phyloP scores from a whole-genome alignment of 2,113 vertebrate species.

The Actenoides lindsayi region DNA sequence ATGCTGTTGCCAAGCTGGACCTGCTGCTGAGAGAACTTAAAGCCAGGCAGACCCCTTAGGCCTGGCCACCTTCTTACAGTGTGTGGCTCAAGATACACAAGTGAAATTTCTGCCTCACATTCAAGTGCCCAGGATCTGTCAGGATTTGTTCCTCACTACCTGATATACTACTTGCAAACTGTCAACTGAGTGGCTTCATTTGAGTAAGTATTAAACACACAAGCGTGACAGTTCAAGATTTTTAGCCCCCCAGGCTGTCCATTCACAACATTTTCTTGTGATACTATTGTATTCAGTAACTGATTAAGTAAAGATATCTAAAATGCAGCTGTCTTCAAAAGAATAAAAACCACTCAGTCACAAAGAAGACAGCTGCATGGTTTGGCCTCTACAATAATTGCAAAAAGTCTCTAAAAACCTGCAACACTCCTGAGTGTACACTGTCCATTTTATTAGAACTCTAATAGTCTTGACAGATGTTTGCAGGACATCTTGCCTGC shows the following conservation, averaged over 20 bases:
- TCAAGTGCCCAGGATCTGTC: not conserved
- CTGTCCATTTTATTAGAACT: not conserved
- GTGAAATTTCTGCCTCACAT: not conserved
- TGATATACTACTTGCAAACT: not conserved
- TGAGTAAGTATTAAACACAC: not conserved
- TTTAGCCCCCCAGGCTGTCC: not conserved
- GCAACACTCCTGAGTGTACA: not conserved
- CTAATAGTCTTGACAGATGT: not conserved
- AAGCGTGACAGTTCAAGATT: not conserved
- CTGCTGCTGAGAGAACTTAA: not conserved
- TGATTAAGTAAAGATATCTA: not conserved
- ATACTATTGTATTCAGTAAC: not conserved
- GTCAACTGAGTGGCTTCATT: not conserved
- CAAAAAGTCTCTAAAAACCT: not conserved
- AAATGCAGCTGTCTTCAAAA: not conserved
- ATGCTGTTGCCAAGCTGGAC: not conserved
- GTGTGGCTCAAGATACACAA: fast-evolving
- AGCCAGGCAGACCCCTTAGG: not conserved
- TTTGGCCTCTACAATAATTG: not conserved
- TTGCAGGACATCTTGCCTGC: not conserved
- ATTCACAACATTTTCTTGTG: not conserved
- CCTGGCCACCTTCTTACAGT: not conserved
- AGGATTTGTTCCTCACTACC: not conserved
- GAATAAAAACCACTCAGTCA: not conserved
- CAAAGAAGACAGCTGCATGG: not conserved